Evolutionary conservation across 92 coral and sea anemone species (phyloP).

Genomic region (Virgularia gustaviana): DNA sequence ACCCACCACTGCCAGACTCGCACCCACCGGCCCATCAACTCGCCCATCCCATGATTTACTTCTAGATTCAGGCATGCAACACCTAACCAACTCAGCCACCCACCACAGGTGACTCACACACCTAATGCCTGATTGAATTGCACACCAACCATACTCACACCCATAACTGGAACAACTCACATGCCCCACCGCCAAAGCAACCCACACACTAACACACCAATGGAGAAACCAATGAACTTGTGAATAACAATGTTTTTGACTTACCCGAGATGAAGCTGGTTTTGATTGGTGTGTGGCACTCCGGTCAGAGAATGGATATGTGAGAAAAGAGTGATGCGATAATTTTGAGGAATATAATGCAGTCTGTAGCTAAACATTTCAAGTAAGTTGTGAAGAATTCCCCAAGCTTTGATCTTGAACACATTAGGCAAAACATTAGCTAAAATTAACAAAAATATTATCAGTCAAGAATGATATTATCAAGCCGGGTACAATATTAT

Average conservation of each 20-base stretch:
- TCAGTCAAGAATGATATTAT: not conserved
- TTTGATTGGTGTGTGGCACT: conserved; percentile 93
- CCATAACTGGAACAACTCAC: too few relatives aligned
- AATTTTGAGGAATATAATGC: conserved; percentile 86
- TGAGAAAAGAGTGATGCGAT: conserved; percentile 85
- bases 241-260: conserved; percentile 1
- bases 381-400: conserved; percentile 81
- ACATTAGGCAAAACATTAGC: conserved; percentile 81
- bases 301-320: conserved; percentile 92
- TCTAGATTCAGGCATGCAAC: too few relatives aligned
- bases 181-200: too few relatives aligned
- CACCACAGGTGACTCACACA: too few relatives aligned
- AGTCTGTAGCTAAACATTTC: conserved; percentile 96
- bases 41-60: too few relatives aligned
- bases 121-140: too few relatives aligned
- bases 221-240: not conserved
- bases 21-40: too few relatives aligned
- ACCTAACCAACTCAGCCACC: too few relatives aligned
- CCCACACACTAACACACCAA: not conserved
- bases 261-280: conserved; percentile 92
- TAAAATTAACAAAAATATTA: conserved; percentile 22
- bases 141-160: too few relatives aligned
- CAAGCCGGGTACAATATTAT: not conserved
- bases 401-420: conserved; percentile 95
- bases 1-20: too few relatives aligned